Conservation (phyloP, 1,140 invertebrate species). For the Orchesella cincta region DNA sequence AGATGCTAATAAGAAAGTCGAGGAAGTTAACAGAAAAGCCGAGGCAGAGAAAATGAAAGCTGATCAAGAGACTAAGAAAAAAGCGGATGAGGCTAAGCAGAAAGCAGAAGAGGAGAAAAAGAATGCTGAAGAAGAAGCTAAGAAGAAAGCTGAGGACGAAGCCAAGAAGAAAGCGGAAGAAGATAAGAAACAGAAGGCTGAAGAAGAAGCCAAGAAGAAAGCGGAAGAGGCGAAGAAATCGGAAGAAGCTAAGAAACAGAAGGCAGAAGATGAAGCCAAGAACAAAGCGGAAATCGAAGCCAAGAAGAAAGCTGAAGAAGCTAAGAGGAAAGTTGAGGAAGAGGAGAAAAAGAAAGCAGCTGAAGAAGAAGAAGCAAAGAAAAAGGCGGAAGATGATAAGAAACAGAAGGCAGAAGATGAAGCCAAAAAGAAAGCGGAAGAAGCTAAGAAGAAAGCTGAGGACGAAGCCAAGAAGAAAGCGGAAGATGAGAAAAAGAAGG, state of each 20-base stretch:
- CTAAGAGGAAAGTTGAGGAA: slow-evolving; percentile 40
- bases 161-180: slow-evolving; percentile 45
- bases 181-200: slow-evolving; percentile 40
- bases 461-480: slow-evolving; percentile 34
- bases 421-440: slow-evolving; percentile 41
- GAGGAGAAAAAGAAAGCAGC: slow-evolving; percentile 41
- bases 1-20: no score
- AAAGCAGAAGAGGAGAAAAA: not conserved
- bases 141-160: slow-evolving; percentile 42
- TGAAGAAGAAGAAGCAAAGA: slow-evolving; percentile 7
- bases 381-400: not conserved
- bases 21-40: no score
- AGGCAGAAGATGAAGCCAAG: no score
- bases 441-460: slow-evolving; percentile 34
- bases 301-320: slow-evolving; percentile 48
- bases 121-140: slow-evolving; percentile 1
- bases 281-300: no score
- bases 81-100: not conserved
- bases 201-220: slow-evolving; percentile 44
- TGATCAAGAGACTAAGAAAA: not conserved
- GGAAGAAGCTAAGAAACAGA: no score
- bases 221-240: no score
- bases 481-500: not conserved
- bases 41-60: no score
- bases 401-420: slow-evolving; percentile 39